Evolutionary conservation across 2,113 vertebrate species (phyloP), one percentile per base, ranked within the genome.

Genomic region (Psettodes erumei): DNA sequence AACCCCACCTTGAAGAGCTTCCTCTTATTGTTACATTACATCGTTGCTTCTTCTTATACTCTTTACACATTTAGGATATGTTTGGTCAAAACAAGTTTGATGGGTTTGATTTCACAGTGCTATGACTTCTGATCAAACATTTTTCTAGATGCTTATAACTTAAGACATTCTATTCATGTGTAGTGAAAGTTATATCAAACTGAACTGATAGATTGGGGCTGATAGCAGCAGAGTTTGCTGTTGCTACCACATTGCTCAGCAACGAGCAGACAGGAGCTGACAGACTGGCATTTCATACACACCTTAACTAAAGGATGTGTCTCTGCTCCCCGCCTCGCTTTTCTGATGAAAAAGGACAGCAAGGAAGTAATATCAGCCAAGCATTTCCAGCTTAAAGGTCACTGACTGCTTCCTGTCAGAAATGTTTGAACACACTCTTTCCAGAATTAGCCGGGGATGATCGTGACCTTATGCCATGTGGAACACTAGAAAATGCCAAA

Each of bases 371-470:
- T 30, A 74, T 42, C 82, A 82, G 82, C 59, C 12, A 1, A 77
- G 47, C 74, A 55, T 75, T 79, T 80, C 79, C 84, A 84, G 76
- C 78, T 65, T 85, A 90, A 93, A 92, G 88, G 87, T 90, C 88
- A 89, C 54, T 27, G 67, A 53, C 79, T 79, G 78, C 67, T 87
- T 78, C 68, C 82, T 69, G 74, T 79, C 88, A 83, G 12, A 83
- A 77, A 81, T n/a, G 68, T 67, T 67, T 58, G 27, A 81, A 60
- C 45, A 8, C 32, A 37, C 38, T 68, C 50, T 35, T 70, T 59
- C 72, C 50, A 50, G 67, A 78, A 70, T 73, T 51, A 84, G 42
- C 47, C 19, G 6, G 47, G 53, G 38, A 83, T 53, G 50, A 75
- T 25, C 2, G 23, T 54, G 69, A 64, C 58, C 54, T 71, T 13